Base-by-base conservation (phyloP, 2,797 vertebrate genomes). In the Labeo calbasu region DNA sequence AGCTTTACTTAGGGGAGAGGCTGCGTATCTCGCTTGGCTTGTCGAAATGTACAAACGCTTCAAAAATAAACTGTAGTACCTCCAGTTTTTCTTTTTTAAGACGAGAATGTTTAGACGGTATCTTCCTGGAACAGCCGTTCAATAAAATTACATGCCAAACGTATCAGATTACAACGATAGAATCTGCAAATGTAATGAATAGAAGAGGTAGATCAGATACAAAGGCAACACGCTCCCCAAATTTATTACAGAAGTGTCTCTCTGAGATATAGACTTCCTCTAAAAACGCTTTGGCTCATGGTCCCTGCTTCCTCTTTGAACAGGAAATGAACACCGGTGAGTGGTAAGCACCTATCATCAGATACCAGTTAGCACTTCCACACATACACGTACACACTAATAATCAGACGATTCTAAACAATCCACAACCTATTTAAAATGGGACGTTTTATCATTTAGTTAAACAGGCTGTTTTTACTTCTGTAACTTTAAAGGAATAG, bases 121-220 rank as follows among this genome's bases (percentile, higher is more conserved):
- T 89, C 86, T 88, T 86, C 51, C 51, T 80, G 83, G 86, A 88
- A 88, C 87, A 84, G 70, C 81, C 86, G 73, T 87, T 87, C 87
- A 88, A 89, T 89, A 84, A 90, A 90, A 90, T 89, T 79, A 88
- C 88, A 89, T 87, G 88, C 87, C 84, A 86, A 85, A 85, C 68
- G 83, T 88, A 88, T 90, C 87, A 90, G 87, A 87, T 90, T 88
- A 86, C 81, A 76, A 76, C 79, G 88, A 90, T 87, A 89, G 86
- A 87, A 87, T 84, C 89, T 89, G 87, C 84, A 90, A 90, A 89
- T 86, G 86, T 87, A 90, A 91, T 89, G 87, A 91, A 90, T 86
- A 86, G 88, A 85, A 82, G 85, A 88, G 79, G 28, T 70, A 69
- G 86, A 90, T 91, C 89, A 87, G 89, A 91, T 89, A 88, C 77